Evolutionary conservation across 2,888 invertebrate species (phyloP), one percentile per base, ranked within the genome.

Genomic region (Smittia sp.): DNA sequence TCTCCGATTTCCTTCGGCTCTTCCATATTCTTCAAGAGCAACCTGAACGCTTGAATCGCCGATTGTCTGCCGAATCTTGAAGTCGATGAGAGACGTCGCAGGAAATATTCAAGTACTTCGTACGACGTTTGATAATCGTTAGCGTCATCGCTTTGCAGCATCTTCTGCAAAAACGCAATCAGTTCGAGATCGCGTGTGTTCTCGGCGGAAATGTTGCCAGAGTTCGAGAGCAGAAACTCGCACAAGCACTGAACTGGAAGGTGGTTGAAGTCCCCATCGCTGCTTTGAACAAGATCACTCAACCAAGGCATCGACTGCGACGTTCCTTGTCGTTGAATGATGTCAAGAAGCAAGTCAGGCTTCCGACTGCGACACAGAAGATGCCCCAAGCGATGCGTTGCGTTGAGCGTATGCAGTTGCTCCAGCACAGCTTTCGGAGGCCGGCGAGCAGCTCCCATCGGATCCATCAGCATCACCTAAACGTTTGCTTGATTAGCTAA

Each of bases 241-340:
- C 98, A 98, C 67, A 98, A 86, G 80, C 97, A 98, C 79, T 97
- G 97, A n/a, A 98, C 96, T 0, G 98, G 98, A 20, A 98, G 84
- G 77, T 96, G 93, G 79, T 93, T 91, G 76, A 84, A 83, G 73
- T 83, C 82, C 1, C 80, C 92, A 79, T 96, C 96, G 76, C 93
- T 94, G 77, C 92, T 94, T 77, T 96, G 91, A 13, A 98, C 93
- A 75, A 98, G 85, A 80, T 96, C 95, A 7, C 96, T 95, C 75
- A 98, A 84, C 98, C 98, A 98, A 1, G 97, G 96, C 95, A 97
- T 32, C 52, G 96, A 94, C 76, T 95, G 92, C 0, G 93, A 90
- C 7, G 95, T 90, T 76, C 93, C 93, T 80, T 92, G 92, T 22
- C 95, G 83, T 78, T 96, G 93, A 80, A 98, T 96, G 75, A 98